Evolutionary conservation across 2,797 vertebrate species (phyloP), one percentile per base, ranked within the genome.

Genomic region (Poecilia gillii): DNA sequence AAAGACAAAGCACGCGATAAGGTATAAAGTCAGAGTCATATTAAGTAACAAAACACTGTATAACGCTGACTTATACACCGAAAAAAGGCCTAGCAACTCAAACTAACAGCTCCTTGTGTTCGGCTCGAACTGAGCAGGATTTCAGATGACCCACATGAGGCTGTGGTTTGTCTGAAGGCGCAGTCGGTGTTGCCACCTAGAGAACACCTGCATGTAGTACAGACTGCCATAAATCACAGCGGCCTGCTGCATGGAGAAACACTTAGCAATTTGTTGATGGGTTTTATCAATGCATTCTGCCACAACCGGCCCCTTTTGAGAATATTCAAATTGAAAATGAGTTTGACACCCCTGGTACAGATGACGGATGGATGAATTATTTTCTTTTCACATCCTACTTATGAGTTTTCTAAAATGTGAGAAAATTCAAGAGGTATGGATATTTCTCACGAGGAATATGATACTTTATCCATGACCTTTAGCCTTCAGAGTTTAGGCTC

Each of bases 141-240:
- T 45, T 16, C 78, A 57, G 36, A 0, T 0, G 51, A 82, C 0
- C 49, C 25, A 1, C 36, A n/a, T 20, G 62, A 72, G 36, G 81
- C 73, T 8, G 14, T 36, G 66, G 55, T 73, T 72, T 47, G 82
- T 57, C 57, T 81, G 76, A 75, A 89, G 78, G 85, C 74, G 80
- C 74, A 91, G 91, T 88, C 87, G 84, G 6, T 84, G 90, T 89
- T 91, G 94, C 92, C 94, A 92, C 92, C 94, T 93, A 91, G 90
- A 91, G 93, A 90, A 90, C 82, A 73, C n/a, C 77, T 66, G 84
- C 36, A 41, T 33, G 75, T 43, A 90, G 76, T 89, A 88, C 89
- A 89, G n/a, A 46, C 31, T 33, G 71, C 18, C 28, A 7, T 55
- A 68, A 86, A 83, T 72, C 78, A 76, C 82, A 84, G 80, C 79